Conservation (phyloP, 1,140 invertebrate genomes). For the Hypothenemus hampei region DNA sequence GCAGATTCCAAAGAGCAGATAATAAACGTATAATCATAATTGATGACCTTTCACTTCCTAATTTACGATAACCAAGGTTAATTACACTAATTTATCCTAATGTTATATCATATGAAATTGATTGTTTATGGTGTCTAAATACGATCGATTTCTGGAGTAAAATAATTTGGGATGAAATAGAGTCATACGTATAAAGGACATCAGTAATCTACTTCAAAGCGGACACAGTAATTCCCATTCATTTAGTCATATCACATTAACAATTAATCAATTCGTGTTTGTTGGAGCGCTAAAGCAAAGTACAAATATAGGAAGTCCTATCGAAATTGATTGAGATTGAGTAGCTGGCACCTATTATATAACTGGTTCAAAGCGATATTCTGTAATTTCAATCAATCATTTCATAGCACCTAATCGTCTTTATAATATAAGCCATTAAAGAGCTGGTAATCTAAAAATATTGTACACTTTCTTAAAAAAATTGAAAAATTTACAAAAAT, state of each 20-base stretch:
- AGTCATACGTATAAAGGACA: background rate
- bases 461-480: too few species aligned
- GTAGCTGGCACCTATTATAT: slow-evolving; percentile 16
- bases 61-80: too few species aligned
- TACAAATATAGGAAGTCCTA: slow-evolving; percentile 18
- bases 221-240: slow-evolving; percentile 16
- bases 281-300: slow-evolving; percentile 7
- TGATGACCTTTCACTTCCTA: slow-evolving; percentile 3
- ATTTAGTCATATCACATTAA: slow-evolving; percentile 9
- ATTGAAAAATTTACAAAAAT: too few species aligned
- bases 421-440: too few species aligned
- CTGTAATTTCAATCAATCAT: too few species aligned
- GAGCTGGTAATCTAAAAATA: too few species aligned
- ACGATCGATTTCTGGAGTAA: too few species aligned
- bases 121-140: too few species aligned
- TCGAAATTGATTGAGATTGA: slow-evolving; percentile 24
- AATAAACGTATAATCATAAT: slow-evolving; percentile 11
- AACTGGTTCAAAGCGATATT: slow-evolving; percentile 8
- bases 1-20: slow-evolving; percentile 15
- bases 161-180: too few species aligned
- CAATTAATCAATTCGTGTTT: slow-evolving; percentile 18
- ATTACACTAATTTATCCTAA: too few species aligned
- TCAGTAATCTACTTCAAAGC: background rate
- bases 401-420: too few species aligned
- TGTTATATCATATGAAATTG: too few species aligned